Base-by-base conservation (phyloP, 2,797 vertebrate genomes). In the Pempheris klunzingeri region DNA sequence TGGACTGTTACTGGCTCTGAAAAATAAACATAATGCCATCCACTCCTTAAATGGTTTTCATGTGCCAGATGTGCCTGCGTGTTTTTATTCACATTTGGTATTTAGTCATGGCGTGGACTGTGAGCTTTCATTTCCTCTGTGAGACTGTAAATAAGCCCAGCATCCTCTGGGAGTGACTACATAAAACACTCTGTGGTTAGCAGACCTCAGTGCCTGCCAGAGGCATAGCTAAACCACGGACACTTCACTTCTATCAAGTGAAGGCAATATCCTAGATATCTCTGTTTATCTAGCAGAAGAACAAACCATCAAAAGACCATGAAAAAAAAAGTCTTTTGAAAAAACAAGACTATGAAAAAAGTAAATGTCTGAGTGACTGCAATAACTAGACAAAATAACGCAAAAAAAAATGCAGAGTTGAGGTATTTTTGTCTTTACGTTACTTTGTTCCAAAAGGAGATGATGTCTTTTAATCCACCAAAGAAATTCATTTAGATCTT, bases 91-190 rank as follows among this genome's bases (percentile, higher is more conserved):
- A 82, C 82, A 86, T 87, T 84, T 81, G 87, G 74, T 89, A 84
- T 92, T 93, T 89, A 89, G 86, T 82, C 76, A 72, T 88, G 79
- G 80, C 50, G 54, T 74, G 81, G 83, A 88, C 74, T 83, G 80
- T 86, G 74, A 84, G 88, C 66, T 71, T 74, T 82, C 77, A 80
- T 83, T 85, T 87, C 74, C 81, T 87, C 71, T 82, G 72, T 82
- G 87, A 82, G 88, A 81, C 83, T 87, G 89, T 89, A 92, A 92
- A 92, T 90, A 92, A 88, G 82, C 85, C 70, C 77, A 59, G 81
- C 59, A 70, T 90, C 90, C 88, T 92, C 74, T 63, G 88, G 87
- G 86, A 85, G 77, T 67, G 81, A 85, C 82, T 80, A 85, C 87
- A 93, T 91, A 87, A 93, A 92, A 90, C 80, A 90, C 78, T 71